Percentiles rank a stretch among this genome's conserved stretches.
These are phyloP conservation scores for Hemibagrus guttatus DNA, from an alignment of 2,797 vertebrate species.

Conservation along the genomic window DNA sequence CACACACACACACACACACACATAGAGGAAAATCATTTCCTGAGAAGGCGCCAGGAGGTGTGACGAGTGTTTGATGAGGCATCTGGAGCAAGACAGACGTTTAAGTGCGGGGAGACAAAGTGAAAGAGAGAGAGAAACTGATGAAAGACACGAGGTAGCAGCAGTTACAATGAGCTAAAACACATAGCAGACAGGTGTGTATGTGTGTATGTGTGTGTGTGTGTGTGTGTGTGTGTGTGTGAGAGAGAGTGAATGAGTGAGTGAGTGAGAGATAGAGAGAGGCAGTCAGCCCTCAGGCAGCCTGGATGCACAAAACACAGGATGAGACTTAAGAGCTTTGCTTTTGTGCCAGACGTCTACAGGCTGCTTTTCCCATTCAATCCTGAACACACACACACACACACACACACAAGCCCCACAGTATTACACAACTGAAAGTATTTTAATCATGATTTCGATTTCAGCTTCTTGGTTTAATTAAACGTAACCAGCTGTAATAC, in stretches of 20 bases:
- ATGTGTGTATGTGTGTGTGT: slow-evolving; percentile 5
- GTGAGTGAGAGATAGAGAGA: not conserved
- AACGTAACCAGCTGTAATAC: not conserved
- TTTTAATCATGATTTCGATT: not conserved
- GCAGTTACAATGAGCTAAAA: slow-evolving; percentile 31
- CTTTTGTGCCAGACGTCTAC: slow-evolving; percentile 18
- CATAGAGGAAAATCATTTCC: slow-evolving; percentile 53
- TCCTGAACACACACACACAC: slow-evolving; percentile 2
- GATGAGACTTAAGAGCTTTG: slow-evolving; percentile 36
- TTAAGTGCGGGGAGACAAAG: not conserved
- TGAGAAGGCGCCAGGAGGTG: slow-evolving; percentile 52
- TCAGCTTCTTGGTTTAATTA: not conserved
- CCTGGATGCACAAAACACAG: slow-evolving; percentile 39
- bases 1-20: slow-evolving; percentile 6
- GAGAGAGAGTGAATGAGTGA: too few species aligned
- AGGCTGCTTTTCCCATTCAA: slow-evolving; percentile 11
- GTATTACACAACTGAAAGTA: not conserved
- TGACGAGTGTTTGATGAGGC: slow-evolving; percentile 40
- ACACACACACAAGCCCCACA: not conserved
- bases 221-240: not conserved
- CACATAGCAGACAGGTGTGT: slow-evolving; percentile 14
- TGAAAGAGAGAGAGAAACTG: slow-evolving; percentile 4
- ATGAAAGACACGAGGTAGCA: slow-evolving; percentile 30
- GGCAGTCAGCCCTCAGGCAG: slow-evolving; percentile 20
- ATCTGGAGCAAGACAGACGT: slow-evolving; percentile 27